Conservation (phyloP, 1,140 invertebrate species). For the Chionoecetes opilio region DNA sequence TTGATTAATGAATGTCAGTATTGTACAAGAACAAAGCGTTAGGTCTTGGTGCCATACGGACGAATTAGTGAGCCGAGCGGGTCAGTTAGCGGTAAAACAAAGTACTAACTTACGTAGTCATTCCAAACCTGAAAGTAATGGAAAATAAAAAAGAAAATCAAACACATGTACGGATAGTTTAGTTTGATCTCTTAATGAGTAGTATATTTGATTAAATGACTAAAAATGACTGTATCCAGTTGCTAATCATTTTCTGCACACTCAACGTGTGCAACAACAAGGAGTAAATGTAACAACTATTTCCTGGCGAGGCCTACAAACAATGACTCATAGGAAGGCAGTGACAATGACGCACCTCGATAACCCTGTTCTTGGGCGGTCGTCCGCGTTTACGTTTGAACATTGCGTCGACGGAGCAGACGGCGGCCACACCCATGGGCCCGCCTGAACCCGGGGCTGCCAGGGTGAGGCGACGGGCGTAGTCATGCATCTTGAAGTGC, state of each 20-base stretch:
- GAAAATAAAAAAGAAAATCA: constrained; percentile 61
- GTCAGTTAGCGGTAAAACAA: constrained; percentile 68
- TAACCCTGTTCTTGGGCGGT: constrained; percentile 95
- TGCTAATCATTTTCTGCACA: background rate
- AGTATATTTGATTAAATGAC: background rate
- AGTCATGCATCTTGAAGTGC: constrained; percentile 95
- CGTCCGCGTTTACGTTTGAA: constrained; percentile 95
- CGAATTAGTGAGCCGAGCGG: constrained; percentile 51
- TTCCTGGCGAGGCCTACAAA: background rate
- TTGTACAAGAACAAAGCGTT: background rate
- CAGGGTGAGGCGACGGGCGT: constrained; percentile 83
- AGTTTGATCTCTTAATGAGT: background rate
- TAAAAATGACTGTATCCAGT: background rate
- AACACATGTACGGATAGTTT: background rate
- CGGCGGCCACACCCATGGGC: constrained; percentile 87
- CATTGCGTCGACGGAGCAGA: constrained; percentile 92
- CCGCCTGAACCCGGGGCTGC: constrained; percentile 78
- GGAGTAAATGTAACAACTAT: background rate
- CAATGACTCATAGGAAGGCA: background rate
- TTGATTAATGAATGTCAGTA: background rate
- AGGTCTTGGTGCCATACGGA: background rate
- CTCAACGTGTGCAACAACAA: background rate
- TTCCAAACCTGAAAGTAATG: constrained; percentile 80
- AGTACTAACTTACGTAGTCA: constrained; percentile 79
- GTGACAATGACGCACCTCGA: constrained; percentile 86